A percentile compares a stretch with the other conserved stretches of the same genome.
These are phyloP conservation scores for Reticulitermes speratus DNA, from an alignment of 1,140 invertebrate species.

Conservation along the genomic window DNA sequence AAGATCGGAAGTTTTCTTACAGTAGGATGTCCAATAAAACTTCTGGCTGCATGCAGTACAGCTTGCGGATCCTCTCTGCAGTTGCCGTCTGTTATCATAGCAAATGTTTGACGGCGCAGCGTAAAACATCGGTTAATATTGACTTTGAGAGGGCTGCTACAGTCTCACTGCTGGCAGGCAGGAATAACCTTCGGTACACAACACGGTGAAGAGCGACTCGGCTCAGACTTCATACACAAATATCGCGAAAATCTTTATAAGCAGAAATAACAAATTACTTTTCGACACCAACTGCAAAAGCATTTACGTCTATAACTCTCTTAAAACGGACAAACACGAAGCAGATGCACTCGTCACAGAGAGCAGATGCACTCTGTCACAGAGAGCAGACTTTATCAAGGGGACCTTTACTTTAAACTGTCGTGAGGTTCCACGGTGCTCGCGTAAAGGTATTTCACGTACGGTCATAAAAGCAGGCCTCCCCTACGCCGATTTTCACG, in stretches of 20 bases:
- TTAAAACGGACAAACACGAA: no score
- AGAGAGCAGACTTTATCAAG: no score
- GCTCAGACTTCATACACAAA: not conserved
- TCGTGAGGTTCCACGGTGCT: no score
- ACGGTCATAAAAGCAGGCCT: no score
- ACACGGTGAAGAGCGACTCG: not conserved
- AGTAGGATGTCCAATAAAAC: not conserved
- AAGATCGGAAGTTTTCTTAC: not conserved
- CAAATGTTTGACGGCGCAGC: slow-evolving; percentile 25
- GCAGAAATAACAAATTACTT: no score
- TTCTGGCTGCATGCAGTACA: not conserved
- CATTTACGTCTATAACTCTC: no score
- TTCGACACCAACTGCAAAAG: no score
- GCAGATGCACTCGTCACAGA: no score
- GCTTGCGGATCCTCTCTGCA: not conserved
- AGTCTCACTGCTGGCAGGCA: not conserved
- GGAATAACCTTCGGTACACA: slow-evolving; percentile 20
- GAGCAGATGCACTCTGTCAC: no score
- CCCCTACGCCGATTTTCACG: no score
- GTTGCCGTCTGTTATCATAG: slow-evolving; percentile 21
- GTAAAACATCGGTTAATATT: slow-evolving; percentile 28
- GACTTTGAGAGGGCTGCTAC: slow-evolving; percentile 21
- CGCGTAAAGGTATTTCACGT: no score
- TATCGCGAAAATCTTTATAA: not conserved
- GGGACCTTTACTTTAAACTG: no score